Conservation (phyloP, 2,888 invertebrate genomes). For the Sepiola atlantica region DNA sequence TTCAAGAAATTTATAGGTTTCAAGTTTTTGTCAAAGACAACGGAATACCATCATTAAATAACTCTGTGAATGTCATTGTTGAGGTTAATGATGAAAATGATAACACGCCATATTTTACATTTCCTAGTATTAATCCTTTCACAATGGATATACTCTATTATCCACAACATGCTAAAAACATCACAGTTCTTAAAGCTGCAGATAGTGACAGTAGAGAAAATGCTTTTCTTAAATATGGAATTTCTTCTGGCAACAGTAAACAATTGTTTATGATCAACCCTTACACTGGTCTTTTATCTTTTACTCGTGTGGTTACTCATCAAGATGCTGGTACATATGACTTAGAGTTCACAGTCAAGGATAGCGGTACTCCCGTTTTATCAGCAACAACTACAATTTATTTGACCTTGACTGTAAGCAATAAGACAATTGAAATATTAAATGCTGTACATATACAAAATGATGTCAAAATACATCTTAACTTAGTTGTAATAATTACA, state of each 20-base stretch:
- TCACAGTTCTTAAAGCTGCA: background rate
- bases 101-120: constrained; percentile 51
- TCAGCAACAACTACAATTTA: constrained; percentile 32
- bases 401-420: background rate
- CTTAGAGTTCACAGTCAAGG: background rate
- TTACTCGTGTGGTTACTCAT: background rate
- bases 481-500: background rate
- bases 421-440: background rate
- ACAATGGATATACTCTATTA: background rate
- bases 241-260: background rate
- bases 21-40: constrained; percentile 53
- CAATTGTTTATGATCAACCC: background rate
- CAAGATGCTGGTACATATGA: constrained; percentile 32
- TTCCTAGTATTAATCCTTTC: constrained; percentile 1
- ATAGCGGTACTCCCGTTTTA: background rate
- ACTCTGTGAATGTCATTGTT: constrained; percentile 50
- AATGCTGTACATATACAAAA: background rate
- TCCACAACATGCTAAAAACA: constrained; percentile 32
- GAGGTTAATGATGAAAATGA: constrained; percentile 55
- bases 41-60: constrained; percentile 52
- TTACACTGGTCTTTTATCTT: constrained; percentile 32
- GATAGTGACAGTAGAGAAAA: constrained; percentile 20
- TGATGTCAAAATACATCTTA: background rate
- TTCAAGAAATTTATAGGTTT: constrained; percentile 48
- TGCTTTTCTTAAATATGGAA: constrained; percentile 8